Base-by-base conservation (phyloP, 1,140 invertebrate genomes). In the Thaumetopoea pityocampa region DNA sequence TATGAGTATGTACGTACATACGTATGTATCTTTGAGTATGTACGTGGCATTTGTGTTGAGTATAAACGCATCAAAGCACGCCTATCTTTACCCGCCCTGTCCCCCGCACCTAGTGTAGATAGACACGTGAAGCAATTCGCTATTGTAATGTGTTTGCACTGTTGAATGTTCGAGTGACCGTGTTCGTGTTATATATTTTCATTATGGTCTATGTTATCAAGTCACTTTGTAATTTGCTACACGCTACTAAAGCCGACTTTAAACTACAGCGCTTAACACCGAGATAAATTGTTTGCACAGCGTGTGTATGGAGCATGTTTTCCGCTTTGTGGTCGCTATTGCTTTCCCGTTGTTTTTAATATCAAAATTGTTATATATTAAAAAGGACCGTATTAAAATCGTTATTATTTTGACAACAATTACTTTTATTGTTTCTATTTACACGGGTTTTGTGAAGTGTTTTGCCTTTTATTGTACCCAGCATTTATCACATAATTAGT, bases 91-190 rank as follows among this genome's bases (percentile, higher is more conserved):
- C 53, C 62, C 58, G 60, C 64, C 62, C 50, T 56, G 56, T 65
- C 52, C 59, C 56, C 47, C 42, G 71, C 72, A 76, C 71, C 50
- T 67, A 65, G 57, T 56, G 52, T 68, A 70, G 51, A 51, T 52
- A 23, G 22, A 55, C 28, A 19, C 29, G 18, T 23, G 23, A 23
- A 19, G 38, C 38, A 32, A 42, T 29, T 32, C 29, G 30, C 40
- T 43, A 34, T 27, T 34, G 23, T 43, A 34, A 43, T 49, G 27
- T 35, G 35, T 47, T 47, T 36, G 38, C 49, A 32, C 26, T 46
- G 18, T 38, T 33, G 36, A 24, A 45, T 40, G 33, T 43, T 28
- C 27, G 47, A 32, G 26, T 43, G 40, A 28, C 27, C 27, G 27
- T 18, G 23, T 34, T 34, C 23, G 27, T 43, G 27, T 16, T 18